Evolutionary conservation across 2,888 invertebrate genomes (phyloP).

Genomic region (Luffia ferchaultella): DNA sequence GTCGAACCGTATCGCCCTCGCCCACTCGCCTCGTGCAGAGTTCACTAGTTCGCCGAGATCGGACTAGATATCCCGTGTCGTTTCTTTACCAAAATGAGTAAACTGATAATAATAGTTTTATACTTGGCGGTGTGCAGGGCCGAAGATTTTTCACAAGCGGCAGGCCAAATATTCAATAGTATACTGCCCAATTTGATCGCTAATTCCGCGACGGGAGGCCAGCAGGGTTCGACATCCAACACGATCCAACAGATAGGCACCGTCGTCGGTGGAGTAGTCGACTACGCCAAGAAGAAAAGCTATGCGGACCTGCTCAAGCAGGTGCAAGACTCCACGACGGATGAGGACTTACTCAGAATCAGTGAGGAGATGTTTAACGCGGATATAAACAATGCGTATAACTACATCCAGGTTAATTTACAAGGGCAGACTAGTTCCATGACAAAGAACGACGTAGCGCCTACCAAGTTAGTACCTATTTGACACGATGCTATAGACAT

Average conservation of each 20-base stretch:
- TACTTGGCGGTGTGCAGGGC: constrained; percentile 33
- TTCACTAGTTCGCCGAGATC: constrained; percentile 55
- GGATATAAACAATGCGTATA: constrained; percentile 79
- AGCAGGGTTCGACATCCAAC: constrained; percentile 46
- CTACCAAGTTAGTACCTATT: constrained; percentile 71
- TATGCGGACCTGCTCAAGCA: constrained; percentile 50
- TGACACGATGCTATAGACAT: constrained; percentile 3
- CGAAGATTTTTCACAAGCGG: constrained; percentile 46
- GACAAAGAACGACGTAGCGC: constrained; percentile 76
- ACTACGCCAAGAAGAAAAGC: constrained; percentile 56
- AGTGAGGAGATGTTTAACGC: constrained; percentile 76
- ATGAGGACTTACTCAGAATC: constrained; percentile 72
- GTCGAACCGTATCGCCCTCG: constrained; percentile 42
- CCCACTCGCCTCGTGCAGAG: too few species aligned
- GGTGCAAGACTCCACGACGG: constrained; percentile 63
- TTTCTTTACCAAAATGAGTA: constrained; percentile 37
- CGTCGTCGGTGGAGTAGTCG: constrained; percentile 55
- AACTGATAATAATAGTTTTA: constrained; percentile 29
- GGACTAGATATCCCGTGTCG: constrained; percentile 37
- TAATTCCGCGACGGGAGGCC: constrained; percentile 37
- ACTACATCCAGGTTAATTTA: constrained; percentile 72
- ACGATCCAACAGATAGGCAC: constrained; percentile 51
- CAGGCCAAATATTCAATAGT: constrained; percentile 53
- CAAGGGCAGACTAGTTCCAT: constrained; percentile 79
- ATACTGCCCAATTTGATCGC: constrained; percentile 48